A percentile compares a stretch with the other conserved stretches of the same genome.
Conservation (phyloP, 2,113 vertebrate species). For the Daubentonia madagascariensis region DNA sequence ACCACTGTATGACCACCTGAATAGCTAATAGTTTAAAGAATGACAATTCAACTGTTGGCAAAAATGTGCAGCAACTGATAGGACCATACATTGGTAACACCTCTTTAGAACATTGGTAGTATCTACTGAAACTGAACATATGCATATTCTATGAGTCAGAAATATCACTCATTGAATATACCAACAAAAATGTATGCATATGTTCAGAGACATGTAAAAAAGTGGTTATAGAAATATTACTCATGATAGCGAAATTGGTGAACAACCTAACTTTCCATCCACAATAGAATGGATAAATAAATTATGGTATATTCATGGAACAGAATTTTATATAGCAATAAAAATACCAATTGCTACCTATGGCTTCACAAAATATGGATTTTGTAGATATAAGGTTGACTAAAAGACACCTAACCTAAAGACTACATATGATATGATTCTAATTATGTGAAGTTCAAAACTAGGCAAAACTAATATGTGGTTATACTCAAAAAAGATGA, state of each 20-base stretch:
- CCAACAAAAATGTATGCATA: background rate
- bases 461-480: background rate
- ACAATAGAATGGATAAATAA: background rate
- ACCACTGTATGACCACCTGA: background rate
- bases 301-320: background rate
- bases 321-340: background rate
- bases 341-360: background rate
- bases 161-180: background rate
- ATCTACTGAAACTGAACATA: background rate
- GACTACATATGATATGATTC: background rate
- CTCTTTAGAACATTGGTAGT: background rate
- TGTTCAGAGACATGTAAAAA: background rate
- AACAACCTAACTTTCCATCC: background rate
- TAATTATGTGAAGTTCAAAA: background rate
- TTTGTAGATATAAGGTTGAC: background rate
- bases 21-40: background rate
- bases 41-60: background rate
- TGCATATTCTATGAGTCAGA: background rate
- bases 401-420: background rate
- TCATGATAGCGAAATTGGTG: background rate
- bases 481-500: background rate
- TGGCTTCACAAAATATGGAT: background rate
- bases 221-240: background rate
- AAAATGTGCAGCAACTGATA: background rate
- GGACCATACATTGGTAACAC: too few relatives aligned